Evolutionary conservation across 2,888 invertebrate species (phyloP).

Genomic region (Heliconius ismenius): DNA sequence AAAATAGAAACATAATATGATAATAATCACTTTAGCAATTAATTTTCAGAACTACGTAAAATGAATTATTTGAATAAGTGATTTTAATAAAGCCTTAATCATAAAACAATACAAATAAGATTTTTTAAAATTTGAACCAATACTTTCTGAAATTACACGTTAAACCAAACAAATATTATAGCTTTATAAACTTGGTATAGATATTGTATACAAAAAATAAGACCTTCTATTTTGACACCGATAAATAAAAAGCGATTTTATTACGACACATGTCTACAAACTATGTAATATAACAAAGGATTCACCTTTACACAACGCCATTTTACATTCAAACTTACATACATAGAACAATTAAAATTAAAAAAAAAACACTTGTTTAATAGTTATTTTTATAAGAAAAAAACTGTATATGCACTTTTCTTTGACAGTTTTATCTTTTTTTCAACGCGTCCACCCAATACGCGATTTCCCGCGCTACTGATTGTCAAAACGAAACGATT

Average conservation of each 20-base stretch:
- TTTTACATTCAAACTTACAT: background rate
- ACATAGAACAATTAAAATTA: background rate
- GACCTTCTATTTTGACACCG: background rate
- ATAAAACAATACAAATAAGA: background rate
- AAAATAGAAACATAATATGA: background rate
- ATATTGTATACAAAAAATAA: background rate
- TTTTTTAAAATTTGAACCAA: background rate
- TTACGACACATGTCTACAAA: constrained; percentile 9
- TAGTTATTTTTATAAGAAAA: background rate
- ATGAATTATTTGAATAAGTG: too few species aligned
- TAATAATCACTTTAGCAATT: background rate
- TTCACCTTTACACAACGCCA: constrained; percentile 18
- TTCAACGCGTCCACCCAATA: constrained; percentile 46
- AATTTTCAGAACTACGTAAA: too few species aligned
- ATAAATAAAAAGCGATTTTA: constrained; percentile 18
- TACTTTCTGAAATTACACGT: background rate
- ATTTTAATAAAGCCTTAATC: background rate
- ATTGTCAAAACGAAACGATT: constrained; percentile 36
- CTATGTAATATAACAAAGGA: constrained; percentile 6
- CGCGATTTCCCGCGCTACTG: constrained; percentile 70
- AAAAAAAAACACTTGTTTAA: background rate
- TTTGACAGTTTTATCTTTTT: constrained; percentile 18
- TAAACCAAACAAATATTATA: background rate
- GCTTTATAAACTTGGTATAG: background rate
- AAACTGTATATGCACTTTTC: background rate